Percentiles rank a stretch among this genome's conserved stretches.
Conservation (phyloP, 2,113 vertebrate species). For the Xiphophorus hellerii region DNA sequence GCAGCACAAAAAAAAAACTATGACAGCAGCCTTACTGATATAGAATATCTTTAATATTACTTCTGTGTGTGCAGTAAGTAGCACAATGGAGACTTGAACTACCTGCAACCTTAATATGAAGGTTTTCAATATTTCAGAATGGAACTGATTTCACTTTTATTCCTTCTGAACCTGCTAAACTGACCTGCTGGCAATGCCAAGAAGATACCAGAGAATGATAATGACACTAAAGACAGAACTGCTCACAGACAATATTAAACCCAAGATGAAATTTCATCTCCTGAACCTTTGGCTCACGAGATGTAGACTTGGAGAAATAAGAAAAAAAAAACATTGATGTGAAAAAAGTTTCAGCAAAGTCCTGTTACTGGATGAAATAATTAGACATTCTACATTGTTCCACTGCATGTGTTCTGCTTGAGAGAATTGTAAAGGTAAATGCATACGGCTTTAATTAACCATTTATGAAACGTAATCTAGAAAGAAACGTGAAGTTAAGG, state of each 20-base stretch:
- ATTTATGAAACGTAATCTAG: not conserved
- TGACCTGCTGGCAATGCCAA: slow-evolving; percentile 55
- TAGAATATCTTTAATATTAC: not conserved
- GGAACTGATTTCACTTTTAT: slow-evolving; percentile 39
- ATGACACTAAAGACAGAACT: slow-evolving; percentile 47
- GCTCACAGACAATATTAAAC: slow-evolving; percentile 38
- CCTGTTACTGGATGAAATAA: not conserved
- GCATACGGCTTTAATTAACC: not conserved
- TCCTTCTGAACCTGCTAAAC: slow-evolving; percentile 39
- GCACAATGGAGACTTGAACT: slow-evolving; percentile 30
- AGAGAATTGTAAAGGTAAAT: not conserved
- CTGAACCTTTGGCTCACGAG: slow-evolving; percentile 65
- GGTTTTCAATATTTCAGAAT: slow-evolving; percentile 35
- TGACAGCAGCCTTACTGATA: not conserved
- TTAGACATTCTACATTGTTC: slow-evolving; percentile 3
- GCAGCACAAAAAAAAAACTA: too few relatives aligned
- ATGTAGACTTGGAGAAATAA: slow-evolving; percentile 51
- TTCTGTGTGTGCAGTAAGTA: slow-evolving; percentile 25
- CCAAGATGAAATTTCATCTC: slow-evolving; percentile 47
- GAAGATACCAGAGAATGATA: slow-evolving; percentile 50
- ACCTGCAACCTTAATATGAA: slow-evolving; percentile 17
- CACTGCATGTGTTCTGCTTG: not conserved
- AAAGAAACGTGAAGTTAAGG: not conserved
- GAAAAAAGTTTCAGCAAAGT: not conserved
- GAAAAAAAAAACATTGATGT: slow-evolving; percentile 2